Conservation (phyloP, 2,113 vertebrate species). For the Puffinus mauretanicus region DNA sequence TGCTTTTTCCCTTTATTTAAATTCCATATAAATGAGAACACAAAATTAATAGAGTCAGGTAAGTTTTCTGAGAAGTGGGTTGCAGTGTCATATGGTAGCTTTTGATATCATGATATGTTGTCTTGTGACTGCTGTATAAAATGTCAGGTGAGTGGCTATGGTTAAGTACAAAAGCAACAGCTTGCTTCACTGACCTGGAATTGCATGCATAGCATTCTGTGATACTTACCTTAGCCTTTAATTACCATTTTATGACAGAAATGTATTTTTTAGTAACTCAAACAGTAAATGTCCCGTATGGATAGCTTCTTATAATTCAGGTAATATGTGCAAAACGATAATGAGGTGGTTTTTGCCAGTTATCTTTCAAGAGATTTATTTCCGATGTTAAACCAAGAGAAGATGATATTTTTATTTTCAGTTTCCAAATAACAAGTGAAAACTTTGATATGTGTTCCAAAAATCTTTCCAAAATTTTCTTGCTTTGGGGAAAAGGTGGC, state of each 20-base stretch:
- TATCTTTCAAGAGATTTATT: background rate
- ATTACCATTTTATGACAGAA: background rate
- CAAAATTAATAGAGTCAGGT: background rate
- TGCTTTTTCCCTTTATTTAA: background rate
- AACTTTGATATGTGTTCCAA: background rate
- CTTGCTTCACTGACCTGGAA: background rate
- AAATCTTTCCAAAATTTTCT: background rate
- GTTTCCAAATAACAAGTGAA: background rate
- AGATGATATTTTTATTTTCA: background rate
- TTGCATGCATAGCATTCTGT: background rate
- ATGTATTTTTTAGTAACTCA: background rate
- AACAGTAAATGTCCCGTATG: background rate
- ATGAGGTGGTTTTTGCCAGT: background rate
- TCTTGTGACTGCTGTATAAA: background rate
- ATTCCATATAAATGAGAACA: background rate
- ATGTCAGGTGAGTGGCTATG: background rate
- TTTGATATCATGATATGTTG: background rate
- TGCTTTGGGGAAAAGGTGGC: background rate
- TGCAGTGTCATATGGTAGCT: background rate
- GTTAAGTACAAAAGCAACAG: background rate
- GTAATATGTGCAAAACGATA: background rate
- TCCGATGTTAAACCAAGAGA: background rate
- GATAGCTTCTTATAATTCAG: background rate
- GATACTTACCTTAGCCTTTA: background rate
- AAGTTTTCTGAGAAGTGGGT: background rate